Percentiles rank a stretch among this genome's conserved stretches.
Conservation (phyloP, 1,140 invertebrate species). For the Mya arenaria region DNA sequence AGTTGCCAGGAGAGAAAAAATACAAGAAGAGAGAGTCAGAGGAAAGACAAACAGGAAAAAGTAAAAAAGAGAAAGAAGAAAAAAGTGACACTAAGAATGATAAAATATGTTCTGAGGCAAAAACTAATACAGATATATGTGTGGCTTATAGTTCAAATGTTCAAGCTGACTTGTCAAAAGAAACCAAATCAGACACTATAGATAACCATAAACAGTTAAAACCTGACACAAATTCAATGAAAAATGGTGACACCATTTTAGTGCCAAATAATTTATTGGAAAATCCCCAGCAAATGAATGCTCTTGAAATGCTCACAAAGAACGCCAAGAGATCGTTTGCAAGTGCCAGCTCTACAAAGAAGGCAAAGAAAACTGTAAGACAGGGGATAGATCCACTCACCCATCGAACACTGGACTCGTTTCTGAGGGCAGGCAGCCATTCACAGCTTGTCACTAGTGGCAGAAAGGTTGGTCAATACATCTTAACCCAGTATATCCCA, state of each 20-base stretch:
- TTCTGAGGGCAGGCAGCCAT: conserved; percentile 39
- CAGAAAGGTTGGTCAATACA: neutral
- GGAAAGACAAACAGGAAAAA: conserved; percentile 24
- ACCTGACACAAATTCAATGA: too few species aligned
- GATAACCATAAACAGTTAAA: too few species aligned
- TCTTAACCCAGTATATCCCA: too few species aligned
- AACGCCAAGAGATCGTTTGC: conserved; percentile 35
- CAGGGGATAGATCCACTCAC: conserved; percentile 43
- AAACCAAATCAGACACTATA: too few species aligned
- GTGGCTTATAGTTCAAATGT: too few species aligned
- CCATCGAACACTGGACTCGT: conserved; percentile 40
- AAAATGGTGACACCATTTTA: too few species aligned
- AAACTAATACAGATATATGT: neutral
- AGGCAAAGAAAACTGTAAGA: conserved; percentile 35
- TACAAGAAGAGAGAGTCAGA: conserved; percentile 35
- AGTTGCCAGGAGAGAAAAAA: conserved; percentile 39
- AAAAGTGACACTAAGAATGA: neutral
- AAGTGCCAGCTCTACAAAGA: neutral
- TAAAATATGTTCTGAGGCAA: neutral
- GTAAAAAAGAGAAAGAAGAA: neutral
- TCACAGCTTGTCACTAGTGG: neutral
- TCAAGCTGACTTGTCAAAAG: too few species aligned
- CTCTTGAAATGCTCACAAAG: conserved; percentile 44
- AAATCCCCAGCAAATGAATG: conserved; percentile 30
- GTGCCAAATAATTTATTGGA: too few species aligned